Evolutionary conservation across 2,113 vertebrate genomes (phyloP), one percentile per base, ranked within the genome.

Genomic region (Butorides virescens): DNA sequence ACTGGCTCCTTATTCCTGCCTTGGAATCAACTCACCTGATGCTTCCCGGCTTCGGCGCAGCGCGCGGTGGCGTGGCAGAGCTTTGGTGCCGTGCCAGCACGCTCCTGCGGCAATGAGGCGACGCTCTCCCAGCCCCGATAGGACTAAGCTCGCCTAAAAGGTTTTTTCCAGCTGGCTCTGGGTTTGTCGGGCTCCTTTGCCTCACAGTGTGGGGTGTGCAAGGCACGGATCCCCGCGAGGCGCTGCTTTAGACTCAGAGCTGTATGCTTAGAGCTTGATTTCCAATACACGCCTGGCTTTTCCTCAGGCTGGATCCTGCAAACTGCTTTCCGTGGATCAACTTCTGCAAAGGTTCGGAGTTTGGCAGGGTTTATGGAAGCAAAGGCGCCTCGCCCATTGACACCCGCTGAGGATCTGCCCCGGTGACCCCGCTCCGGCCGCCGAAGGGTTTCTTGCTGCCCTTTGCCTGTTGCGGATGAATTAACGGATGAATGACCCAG

Each of bases 371-470:
- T 75, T 50, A 9, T 70, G 39, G 46, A n/a, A 65, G 29, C 52
- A 68, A 67, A 68, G 13, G 15, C 0, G 0, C n/a, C 44, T 75
- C 1, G 0, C 62, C 66, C 19, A 2, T 32, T 58, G 53, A 26
- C 9, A 12, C 36, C 71, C 4, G 0, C 37, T 20, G 47, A 82
- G 37, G 52, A 26, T 34, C 19, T 59, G 29, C 23, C 47, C 29
- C 23, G 14, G 18, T 18, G 18, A 42, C 68, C 81, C 59, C 59
- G 49, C 10, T 27, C 27, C 1, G 3, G 65, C 61, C 17, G 2
- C 49, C 5, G 2, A 32, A 39, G 73, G 11, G 17, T 61, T 53
- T 92, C 53, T 42, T 32, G 3, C 9, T 32, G 15, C 73, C 36
- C 39, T 46, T 19, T 53, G 58, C 47, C 80, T 32, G 39, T 37